phyloP scores from a whole-genome alignment of 2,113 vertebrate species.

The Chrysochloris asiatica region DNA sequence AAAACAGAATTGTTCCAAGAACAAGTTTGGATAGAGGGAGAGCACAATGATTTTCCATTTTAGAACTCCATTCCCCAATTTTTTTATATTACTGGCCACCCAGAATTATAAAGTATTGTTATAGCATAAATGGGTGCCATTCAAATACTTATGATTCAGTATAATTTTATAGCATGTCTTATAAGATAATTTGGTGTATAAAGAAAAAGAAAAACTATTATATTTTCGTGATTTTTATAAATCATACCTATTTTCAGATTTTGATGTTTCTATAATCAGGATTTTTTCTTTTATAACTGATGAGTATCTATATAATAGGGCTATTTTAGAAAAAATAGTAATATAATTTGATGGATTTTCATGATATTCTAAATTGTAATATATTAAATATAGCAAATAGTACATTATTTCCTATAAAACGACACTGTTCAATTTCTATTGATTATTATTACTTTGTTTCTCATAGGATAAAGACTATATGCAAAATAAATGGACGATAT shows the following conservation, averaged over 20 bases:
- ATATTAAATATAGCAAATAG: neutral
- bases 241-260: neutral
- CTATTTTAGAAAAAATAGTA: neutral
- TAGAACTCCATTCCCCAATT: constrained; percentile 47
- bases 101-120: constrained; percentile 70
- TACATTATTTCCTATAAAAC: constrained; percentile 41
- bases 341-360: constrained; percentile 17
- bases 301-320: neutral
- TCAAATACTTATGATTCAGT: constrained; percentile 54
- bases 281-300: neutral
- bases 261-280: constrained; percentile 17
- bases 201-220: constrained; percentile 3
- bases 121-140: constrained; percentile 51
- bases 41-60: constrained; percentile 67
- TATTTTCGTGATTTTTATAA: constrained; percentile 46
- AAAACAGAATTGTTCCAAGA: constrained; percentile 67
- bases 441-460: neutral
- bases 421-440: neutral
- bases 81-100: constrained; percentile 69
- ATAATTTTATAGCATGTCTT: constrained; percentile 44
- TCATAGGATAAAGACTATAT: neutral
- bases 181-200: constrained; percentile 30
- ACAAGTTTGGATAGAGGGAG: constrained; percentile 70
- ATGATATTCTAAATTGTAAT: neutral
- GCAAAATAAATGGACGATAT: neutral